These are phyloP conservation scores for Euphydryas editha DNA, from an alignment of 2,888 invertebrate species.

Conservation along the genomic window DNA sequence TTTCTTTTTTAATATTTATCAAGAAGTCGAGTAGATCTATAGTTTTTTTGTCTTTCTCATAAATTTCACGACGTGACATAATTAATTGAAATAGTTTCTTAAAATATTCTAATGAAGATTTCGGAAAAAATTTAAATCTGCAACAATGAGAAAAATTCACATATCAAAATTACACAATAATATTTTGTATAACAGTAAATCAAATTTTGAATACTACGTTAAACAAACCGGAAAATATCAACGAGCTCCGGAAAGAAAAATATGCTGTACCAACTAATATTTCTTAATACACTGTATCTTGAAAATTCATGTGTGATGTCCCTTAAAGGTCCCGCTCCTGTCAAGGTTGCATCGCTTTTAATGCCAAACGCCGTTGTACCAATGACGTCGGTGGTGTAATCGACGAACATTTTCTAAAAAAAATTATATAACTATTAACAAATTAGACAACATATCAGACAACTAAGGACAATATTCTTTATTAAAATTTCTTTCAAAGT, in stretches of 20 bases:
- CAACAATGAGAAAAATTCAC: not conserved
- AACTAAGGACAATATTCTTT: too few species aligned
- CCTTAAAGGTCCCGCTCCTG: conserved; percentile 49
- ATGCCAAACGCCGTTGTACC: conserved; percentile 52
- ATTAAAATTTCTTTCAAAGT: too few species aligned
- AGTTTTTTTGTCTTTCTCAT: conserved; percentile 42
- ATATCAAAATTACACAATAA: not conserved
- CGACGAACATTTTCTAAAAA: conserved; percentile 45
- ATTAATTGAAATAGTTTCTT: conserved; percentile 50
- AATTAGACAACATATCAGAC: conserved; percentile 48
- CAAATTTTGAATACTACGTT: not conserved
- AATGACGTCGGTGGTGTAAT: conserved; percentile 52
- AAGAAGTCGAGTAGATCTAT: conserved; percentile 61
- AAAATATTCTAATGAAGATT: conserved; percentile 51
- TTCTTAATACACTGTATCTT: conserved; percentile 43
- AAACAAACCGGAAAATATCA: conserved; percentile 47
- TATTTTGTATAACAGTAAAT: not conserved
- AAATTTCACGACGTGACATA: conserved; percentile 52
- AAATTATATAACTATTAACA: not conserved
- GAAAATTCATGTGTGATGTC: conserved; percentile 47
- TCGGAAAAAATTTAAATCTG: conserved; percentile 64
- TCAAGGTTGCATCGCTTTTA: conserved; percentile 46
- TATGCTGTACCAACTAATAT: conserved; percentile 43
- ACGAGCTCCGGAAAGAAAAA: conserved; percentile 52
- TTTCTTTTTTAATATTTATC: conserved; percentile 58